phyloP scores from a whole-genome alignment of 2,888 invertebrate species.

The Agriopis aurantiaria region DNA sequence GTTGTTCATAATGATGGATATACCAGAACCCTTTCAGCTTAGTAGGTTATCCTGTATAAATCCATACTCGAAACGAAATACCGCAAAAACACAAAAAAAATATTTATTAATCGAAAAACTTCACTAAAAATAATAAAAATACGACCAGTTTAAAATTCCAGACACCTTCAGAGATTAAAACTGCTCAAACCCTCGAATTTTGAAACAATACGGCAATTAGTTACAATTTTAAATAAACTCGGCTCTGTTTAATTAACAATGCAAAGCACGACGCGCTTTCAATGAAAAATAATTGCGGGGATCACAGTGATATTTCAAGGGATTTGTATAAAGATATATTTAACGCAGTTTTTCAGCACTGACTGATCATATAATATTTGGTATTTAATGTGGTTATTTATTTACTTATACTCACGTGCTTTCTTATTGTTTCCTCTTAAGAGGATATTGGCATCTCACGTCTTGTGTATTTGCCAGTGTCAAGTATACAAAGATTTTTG shows the following conservation, averaged over 20 bases:
- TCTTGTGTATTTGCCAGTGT: too few species aligned
- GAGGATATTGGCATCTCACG: too few species aligned
- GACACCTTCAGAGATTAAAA: conserved; percentile 18
- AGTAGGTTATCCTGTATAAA: too few species aligned
- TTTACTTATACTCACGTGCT: too few species aligned
- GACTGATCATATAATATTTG: neutral
- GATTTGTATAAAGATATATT: conserved; percentile 19
- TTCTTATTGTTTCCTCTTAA: too few species aligned
- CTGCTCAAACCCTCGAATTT: conserved; percentile 14
- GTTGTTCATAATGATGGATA: too few species aligned
- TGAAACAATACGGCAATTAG: conserved; percentile 31
- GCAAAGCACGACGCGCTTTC: conserved; percentile 26
- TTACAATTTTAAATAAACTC: conserved; percentile 22
- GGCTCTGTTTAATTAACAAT: conserved; percentile 25
- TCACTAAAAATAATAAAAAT: neutral
- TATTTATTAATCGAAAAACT: neutral
- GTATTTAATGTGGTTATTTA: too few species aligned
- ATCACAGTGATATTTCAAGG: conserved; percentile 24
- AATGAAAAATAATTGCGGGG: conserved; percentile 34
- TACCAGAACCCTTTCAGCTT: too few species aligned
- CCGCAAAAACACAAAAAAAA: neutral
- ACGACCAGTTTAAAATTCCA: conserved; percentile 10
- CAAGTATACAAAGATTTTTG: too few species aligned
- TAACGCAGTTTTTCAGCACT: neutral
- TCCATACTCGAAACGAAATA: too few species aligned